Conservation (phyloP, 1,140 invertebrate genomes). For the Drosophila mojavensis region DNA sequence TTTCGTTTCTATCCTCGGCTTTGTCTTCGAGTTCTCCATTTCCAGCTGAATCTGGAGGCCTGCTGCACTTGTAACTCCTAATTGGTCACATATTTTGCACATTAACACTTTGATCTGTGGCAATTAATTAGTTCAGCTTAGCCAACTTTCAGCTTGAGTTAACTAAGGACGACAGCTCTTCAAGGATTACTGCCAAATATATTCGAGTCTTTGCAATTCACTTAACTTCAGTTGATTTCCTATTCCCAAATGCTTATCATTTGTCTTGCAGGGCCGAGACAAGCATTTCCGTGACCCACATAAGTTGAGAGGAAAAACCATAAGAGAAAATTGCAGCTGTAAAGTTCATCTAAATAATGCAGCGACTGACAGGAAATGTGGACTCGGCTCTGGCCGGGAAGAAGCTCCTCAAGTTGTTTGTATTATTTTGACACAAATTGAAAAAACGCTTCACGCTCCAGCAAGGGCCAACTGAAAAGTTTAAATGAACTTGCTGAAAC, state of each 20-base stretch:
- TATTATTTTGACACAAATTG: constrained; percentile 62
- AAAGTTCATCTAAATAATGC: constrained; percentile 46
- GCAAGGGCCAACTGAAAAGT: constrained; percentile 37
- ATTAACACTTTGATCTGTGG: constrained; percentile 42
- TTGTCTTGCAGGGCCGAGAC: constrained; percentile 6
- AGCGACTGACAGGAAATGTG: constrained; percentile 41
- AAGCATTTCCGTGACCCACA: constrained; percentile 39
- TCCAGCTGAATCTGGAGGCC: constrained; percentile 17
- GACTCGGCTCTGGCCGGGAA: no score
- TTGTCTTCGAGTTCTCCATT: constrained; percentile 5
- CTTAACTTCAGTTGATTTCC: constrained; percentile 8
- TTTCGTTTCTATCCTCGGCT: not conserved
- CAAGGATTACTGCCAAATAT: not conserved
- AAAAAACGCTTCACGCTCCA: constrained; percentile 38
- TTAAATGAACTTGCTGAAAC: constrained; percentile 54
- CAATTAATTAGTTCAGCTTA: constrained; percentile 8
- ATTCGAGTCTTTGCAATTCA: not conserved
- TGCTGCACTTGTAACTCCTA: constrained; percentile 28
- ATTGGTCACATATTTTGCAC: constrained; percentile 43
- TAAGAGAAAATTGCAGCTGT: constrained; percentile 34
- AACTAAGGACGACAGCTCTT: not conserved
- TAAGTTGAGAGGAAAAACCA: constrained; percentile 6
- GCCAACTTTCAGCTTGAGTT: not conserved
- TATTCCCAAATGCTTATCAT: constrained; percentile 4
- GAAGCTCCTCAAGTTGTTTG: constrained; percentile 51